phyloP scores from a whole-genome alignment of 2,113 vertebrate genomes.

The Poeciliopsis occidentalis region DNA sequence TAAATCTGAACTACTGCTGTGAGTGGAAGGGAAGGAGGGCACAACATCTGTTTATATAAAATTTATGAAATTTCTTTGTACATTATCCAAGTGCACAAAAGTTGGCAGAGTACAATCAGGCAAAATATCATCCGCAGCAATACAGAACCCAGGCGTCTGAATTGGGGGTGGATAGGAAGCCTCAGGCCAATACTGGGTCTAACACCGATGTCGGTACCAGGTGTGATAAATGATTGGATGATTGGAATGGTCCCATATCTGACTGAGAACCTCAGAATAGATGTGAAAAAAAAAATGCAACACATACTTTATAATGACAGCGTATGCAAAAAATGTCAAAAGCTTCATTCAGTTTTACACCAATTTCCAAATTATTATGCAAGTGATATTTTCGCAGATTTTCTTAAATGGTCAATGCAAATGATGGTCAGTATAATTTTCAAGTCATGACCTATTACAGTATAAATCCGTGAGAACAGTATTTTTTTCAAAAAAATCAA shows the following conservation, averaged over 20 bases:
- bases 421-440: too few relatives aligned
- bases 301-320: conserved; percentile 9
- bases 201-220: not conserved
- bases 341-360: conserved; percentile 11
- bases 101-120: not conserved
- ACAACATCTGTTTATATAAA: not conserved
- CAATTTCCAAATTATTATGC: too few relatives aligned
- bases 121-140: not conserved
- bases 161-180: not conserved
- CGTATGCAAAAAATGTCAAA: conserved; percentile 9
- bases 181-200: not conserved
- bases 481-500: too few relatives aligned
- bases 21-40: not conserved
- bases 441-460: too few relatives aligned
- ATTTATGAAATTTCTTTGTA: not conserved
- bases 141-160: not conserved
- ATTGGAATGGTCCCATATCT: not conserved
- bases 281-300: not conserved
- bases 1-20: not conserved
- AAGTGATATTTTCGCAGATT: too few relatives aligned
- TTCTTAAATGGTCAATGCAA: too few relatives aligned
- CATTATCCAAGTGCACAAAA: not conserved
- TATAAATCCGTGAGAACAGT: too few relatives aligned
- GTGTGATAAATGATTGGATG: not conserved
- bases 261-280: not conserved